phyloP scores from a whole-genome alignment of 2,888 invertebrate genomes.

The Volucella zonaria region DNA sequence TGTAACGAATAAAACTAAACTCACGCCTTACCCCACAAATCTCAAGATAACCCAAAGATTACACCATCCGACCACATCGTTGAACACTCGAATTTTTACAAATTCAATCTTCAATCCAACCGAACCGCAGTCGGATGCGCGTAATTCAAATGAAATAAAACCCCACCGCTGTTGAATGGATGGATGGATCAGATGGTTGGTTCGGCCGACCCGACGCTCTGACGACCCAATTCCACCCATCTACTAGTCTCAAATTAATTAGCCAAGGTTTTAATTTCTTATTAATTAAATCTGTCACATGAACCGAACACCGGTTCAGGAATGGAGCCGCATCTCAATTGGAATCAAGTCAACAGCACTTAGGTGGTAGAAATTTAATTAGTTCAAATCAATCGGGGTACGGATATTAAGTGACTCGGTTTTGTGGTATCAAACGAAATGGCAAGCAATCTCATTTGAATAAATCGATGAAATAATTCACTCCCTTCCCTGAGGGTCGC shows the following conservation, averaged over 20 bases:
- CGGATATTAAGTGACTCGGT: conserved; percentile 65
- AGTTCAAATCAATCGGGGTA: conserved; percentile 68
- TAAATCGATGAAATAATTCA: conserved; percentile 62
- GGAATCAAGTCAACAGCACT: conserved; percentile 62
- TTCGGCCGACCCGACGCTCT: neutral
- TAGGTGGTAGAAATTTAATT: conserved; percentile 71
- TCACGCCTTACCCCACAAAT: neutral
- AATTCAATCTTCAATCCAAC: conserved; percentile 1
- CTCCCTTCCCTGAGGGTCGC: neutral
- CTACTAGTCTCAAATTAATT: conserved; percentile 49
- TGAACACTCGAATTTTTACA: neutral
- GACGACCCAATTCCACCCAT: neutral
- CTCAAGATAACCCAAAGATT: conserved; percentile 10
- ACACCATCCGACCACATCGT: conserved; percentile 8
- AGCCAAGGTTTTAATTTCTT: conserved; percentile 58
- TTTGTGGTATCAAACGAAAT: conserved; percentile 62
- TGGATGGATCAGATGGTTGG: neutral
- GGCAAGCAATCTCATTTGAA: conserved; percentile 65
- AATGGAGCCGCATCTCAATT: neutral
- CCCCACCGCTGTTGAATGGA: neutral
- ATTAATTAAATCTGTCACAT: conserved; percentile 68
- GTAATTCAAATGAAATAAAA: conserved; percentile 8
- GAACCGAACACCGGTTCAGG: conserved; percentile 36
- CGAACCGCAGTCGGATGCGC: neutral
- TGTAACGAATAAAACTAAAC: conserved; percentile 3